Percentiles rank a stretch among this genome's conserved stretches.
phyloP scores from a whole-genome alignment of 53 echinoderm and acorn worm genomes.

The Paelopatides confundens region DNA sequence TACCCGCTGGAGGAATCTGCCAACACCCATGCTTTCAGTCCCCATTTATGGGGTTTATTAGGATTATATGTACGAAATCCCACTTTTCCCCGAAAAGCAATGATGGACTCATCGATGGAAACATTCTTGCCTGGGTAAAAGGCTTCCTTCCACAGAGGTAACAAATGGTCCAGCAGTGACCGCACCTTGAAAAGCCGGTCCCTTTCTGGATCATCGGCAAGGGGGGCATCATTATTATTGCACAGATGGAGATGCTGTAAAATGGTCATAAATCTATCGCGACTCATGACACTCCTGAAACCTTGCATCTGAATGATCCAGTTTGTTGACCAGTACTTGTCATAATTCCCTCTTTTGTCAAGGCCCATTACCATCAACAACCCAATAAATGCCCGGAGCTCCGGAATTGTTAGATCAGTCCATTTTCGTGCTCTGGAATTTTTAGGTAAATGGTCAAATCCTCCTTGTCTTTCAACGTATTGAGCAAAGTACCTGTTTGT shows the following conservation, averaged over 20 bases:
- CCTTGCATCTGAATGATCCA: not conserved
- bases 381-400: not conserved
- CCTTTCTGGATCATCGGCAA: too few species aligned
- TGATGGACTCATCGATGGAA: too few species aligned
- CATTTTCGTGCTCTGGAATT: not conserved
- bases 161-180: not conserved
- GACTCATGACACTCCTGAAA: constrained; percentile 8
- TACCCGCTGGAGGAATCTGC: too few species aligned
- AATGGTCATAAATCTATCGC: constrained; percentile 1
- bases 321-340: too few species aligned
- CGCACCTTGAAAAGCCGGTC: not conserved
- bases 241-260: not conserved
- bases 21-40: too few species aligned
- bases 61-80: too few species aligned
- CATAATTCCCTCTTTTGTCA: constrained; percentile 3
- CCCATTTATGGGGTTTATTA: too few species aligned
- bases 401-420: not conserved
- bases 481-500: not conserved
- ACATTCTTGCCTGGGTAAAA: constrained; percentile 6
- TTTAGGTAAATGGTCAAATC: not conserved
- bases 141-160: constrained; percentile 4
- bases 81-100: too few species aligned
- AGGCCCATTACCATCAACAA: not conserved
- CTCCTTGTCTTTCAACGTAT: not conserved
- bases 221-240: not conserved